phyloP scores from a whole-genome alignment of 2,113 vertebrate species.

The Archocentrus centrarchus region DNA sequence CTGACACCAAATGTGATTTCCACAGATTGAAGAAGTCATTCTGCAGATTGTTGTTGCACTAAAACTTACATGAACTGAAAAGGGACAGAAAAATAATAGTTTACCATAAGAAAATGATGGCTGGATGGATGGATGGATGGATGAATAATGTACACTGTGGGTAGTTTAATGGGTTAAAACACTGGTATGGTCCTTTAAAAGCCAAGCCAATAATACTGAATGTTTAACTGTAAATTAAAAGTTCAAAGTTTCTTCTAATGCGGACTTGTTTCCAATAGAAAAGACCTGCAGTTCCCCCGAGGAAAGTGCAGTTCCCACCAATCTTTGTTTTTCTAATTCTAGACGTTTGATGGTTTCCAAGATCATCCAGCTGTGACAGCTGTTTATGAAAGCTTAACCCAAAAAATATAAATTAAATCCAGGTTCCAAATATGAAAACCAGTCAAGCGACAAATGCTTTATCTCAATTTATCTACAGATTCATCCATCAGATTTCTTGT shows the following conservation, averaged over 20 bases:
- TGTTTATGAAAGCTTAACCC: slow-evolving; percentile 8
- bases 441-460: neutral
- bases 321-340: slow-evolving; percentile 21
- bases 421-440: neutral
- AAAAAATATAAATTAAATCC: slow-evolving; percentile 13
- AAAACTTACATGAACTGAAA: slow-evolving; percentile 22
- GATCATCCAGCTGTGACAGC: slow-evolving; percentile 12
- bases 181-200: neutral
- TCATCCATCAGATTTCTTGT: neutral
- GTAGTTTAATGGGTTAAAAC: neutral
- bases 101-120: neutral
- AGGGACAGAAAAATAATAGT: neutral
- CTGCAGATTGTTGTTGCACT: slow-evolving; percentile 20
- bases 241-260: neutral
- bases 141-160: rapidly evolving
- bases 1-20: slow-evolving; percentile 38
- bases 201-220: neutral
- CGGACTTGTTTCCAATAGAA: neutral
- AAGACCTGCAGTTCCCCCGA: neutral
- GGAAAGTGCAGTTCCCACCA: neutral
- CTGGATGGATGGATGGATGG: too few relatives aligned
- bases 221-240: slow-evolving; percentile 4
- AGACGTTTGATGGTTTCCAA: slow-evolving; percentile 1
- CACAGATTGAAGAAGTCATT: slow-evolving; percentile 37
- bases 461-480: neutral